Conservation (phyloP, 2,797 vertebrate species). For the Leucoraja ocellata region DNA sequence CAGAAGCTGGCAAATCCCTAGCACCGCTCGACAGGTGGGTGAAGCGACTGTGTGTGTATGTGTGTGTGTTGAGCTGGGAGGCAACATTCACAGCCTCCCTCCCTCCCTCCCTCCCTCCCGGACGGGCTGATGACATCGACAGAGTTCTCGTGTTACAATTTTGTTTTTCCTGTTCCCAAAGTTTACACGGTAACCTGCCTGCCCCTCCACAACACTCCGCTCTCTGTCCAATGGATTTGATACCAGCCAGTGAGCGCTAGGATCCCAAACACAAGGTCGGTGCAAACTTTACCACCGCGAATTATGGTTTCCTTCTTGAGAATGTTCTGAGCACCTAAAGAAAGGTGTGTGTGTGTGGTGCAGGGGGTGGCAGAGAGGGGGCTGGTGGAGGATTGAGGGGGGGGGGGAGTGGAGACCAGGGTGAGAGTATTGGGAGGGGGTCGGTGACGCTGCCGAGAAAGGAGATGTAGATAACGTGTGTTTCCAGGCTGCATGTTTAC, state of each 20-base stretch:
- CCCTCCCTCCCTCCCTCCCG: too few species aligned
- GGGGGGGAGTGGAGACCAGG: too few species aligned
- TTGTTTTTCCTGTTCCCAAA: constrained; percentile 33
- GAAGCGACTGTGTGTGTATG: neutral
- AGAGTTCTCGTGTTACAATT: constrained; percentile 27
- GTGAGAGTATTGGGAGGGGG: too few species aligned
- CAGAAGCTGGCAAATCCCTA: constrained; percentile 3
- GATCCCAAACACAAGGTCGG: constrained; percentile 12
- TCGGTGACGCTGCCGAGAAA: neutral
- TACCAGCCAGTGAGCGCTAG: neutral
- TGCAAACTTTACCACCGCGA: neutral
- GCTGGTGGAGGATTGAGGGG: too few species aligned
- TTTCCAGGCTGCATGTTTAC: constrained; percentile 26
- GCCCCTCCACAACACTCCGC: neutral
- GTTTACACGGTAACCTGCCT: constrained; percentile 18
- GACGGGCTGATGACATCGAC: constrained; percentile 23
- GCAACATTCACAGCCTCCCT: neutral
- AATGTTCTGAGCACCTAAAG: neutral
- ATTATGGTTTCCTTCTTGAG: neutral
- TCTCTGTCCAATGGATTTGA: constrained; percentile 6
- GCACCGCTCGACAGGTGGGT: constrained; percentile 31
- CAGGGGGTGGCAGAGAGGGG: too few species aligned
- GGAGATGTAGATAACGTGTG: constrained; percentile 18
- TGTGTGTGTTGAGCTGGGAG: neutral
- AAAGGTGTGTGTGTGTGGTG: neutral